These are phyloP conservation scores for Operophtera brumata DNA, from an alignment of 2,888 invertebrate genomes.

Conservation along the genomic window DNA sequence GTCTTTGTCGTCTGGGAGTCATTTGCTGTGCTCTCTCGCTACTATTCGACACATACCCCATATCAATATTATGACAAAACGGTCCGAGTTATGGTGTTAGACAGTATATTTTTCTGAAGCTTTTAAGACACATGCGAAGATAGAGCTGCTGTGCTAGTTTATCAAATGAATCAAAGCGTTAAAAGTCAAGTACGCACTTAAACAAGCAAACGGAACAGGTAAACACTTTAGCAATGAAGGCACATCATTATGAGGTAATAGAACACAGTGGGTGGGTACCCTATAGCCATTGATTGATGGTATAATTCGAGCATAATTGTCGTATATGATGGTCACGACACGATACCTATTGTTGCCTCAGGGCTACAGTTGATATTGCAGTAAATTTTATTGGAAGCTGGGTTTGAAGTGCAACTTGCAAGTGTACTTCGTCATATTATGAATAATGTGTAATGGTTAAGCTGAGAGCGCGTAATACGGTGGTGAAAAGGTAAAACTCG, in stretches of 20 bases:
- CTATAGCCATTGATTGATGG: slow-evolving; percentile 69
- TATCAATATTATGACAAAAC: too few relatives aligned
- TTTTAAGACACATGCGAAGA: neutral
- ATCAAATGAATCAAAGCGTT: slow-evolving; percentile 1
- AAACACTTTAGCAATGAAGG: slow-evolving; percentile 30
- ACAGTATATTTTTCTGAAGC: neutral
- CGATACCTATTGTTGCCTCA: slow-evolving; percentile 47
- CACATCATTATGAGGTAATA: slow-evolving; percentile 32
- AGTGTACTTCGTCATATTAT: too few relatives aligned
- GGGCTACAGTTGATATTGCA: slow-evolving; percentile 33
- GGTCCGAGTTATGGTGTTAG: too few relatives aligned
- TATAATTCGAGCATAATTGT: slow-evolving; percentile 69
- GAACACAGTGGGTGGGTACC: slow-evolving; percentile 42
- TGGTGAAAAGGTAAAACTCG: too few relatives aligned
- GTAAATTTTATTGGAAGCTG: slow-evolving; percentile 4
- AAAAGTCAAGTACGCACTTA: slow-evolving; percentile 24
- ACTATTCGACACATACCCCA: slow-evolving; percentile 15
- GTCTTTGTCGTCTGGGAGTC: neutral
- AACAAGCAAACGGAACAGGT: slow-evolving; percentile 25
- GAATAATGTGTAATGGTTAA: too few relatives aligned
- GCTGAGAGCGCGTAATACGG: too few relatives aligned
- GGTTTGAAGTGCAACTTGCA: slow-evolving; percentile 4
- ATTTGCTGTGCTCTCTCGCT: neutral
- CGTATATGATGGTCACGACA: slow-evolving; percentile 66
- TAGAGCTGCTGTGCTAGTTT: slow-evolving; percentile 1